Evolutionary conservation across 1,140 invertebrate species (phyloP).

Genomic region (Aphelenchoides avenae): DNA sequence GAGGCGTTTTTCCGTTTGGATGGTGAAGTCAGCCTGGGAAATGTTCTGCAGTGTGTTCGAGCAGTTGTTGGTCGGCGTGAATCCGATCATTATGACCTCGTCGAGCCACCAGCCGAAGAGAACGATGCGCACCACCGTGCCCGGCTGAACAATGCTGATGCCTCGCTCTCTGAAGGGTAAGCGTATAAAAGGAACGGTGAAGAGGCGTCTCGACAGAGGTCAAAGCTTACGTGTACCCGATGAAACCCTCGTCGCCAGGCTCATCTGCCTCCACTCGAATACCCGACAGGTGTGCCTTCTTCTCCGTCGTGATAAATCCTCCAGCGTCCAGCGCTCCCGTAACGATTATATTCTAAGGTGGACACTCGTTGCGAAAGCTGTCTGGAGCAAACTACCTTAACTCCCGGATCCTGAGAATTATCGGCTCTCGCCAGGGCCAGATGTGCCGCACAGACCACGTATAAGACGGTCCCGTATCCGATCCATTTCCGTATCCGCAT

Average conservation of each 20-base stretch:
- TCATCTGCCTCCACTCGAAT: conserved; percentile 46
- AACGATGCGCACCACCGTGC: conserved; percentile 38
- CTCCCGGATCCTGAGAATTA: too few relatives aligned
- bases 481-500: too few relatives aligned
- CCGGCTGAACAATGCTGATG: conserved; percentile 44
- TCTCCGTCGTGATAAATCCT: conserved; percentile 49
- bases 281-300: conserved; percentile 43
- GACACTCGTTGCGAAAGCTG: too few relatives aligned
- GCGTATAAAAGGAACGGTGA: not conserved
- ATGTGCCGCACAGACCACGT: too few relatives aligned
- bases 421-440: too few relatives aligned
- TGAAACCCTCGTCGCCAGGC: conserved; percentile 42
- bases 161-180: conserved; percentile 44
- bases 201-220: not conserved
- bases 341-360: conserved; percentile 33
- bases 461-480: too few relatives aligned
- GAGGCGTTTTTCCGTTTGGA: conserved; percentile 48
- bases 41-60: conserved; percentile 33
- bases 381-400: too few relatives aligned
- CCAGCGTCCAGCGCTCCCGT: conserved; percentile 37
- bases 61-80: conserved; percentile 45
- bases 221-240: conserved; percentile 47
- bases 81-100: conserved; percentile 44
- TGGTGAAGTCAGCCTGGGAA: conserved; percentile 42
- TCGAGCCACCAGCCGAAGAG: conserved; percentile 48